These are phyloP conservation scores for Stenichneumon culpator DNA, from an alignment of 2,888 invertebrate species.

Conservation along the genomic window DNA sequence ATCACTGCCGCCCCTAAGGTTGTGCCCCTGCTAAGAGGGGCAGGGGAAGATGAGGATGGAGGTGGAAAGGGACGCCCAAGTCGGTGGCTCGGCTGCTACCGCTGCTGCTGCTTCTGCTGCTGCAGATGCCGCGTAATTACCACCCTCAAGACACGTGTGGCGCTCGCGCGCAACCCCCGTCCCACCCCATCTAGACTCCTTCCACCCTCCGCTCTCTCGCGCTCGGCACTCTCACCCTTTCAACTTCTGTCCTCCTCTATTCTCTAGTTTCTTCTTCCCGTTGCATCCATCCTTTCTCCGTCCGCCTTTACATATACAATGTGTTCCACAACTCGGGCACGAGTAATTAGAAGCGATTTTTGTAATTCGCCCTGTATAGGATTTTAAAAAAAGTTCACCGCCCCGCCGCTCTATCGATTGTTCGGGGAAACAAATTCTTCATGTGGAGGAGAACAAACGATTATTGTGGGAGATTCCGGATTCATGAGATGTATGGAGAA, in stretches of 20 bases:
- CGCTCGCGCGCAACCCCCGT: conserved; percentile 79
- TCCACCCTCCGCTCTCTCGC: conserved; percentile 67
- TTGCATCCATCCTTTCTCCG: conserved; percentile 11
- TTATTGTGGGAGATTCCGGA: no score
- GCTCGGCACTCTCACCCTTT: conserved; percentile 56
- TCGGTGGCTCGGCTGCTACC: conserved; percentile 75
- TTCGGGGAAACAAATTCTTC: no score
- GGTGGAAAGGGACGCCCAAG: conserved; percentile 71
- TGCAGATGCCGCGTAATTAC: conserved; percentile 85
- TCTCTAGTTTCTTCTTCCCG: conserved; percentile 19
- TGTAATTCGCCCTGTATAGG: neutral
- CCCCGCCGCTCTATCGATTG: no score
- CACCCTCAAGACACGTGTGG: conserved; percentile 85
- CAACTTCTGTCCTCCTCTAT: conserved; percentile 41
- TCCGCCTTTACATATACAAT: neutral
- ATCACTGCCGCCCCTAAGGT: conserved; percentile 70
- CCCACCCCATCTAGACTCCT: conserved; percentile 64
- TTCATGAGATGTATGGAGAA: no score
- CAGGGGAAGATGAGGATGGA: conserved; percentile 77
- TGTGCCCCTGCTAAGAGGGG: conserved; percentile 77
- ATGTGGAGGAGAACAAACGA: no score
- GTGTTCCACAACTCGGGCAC: neutral
- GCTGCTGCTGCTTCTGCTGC: conserved; percentile 73
- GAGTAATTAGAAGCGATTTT: neutral
- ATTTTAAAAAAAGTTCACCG: neutral